Conservation (phyloP, 1,140 invertebrate species). For the Drosophila kanapiae region DNA sequence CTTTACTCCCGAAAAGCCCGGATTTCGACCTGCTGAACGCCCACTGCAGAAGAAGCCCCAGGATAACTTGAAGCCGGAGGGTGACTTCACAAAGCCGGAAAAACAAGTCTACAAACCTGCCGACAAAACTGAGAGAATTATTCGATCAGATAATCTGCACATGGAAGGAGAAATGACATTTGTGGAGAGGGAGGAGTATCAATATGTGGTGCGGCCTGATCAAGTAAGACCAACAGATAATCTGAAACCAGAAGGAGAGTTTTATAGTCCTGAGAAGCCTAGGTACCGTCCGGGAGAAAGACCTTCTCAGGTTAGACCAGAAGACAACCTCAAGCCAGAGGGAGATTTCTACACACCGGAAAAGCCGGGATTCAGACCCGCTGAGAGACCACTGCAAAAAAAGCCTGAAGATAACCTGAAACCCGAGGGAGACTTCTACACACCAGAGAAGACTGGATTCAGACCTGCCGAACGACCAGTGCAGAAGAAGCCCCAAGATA, state of each 20-base stretch:
- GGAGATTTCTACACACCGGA: constrained; percentile 86
- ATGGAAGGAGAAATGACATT: constrained; percentile 86
- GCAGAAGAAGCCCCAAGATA: constrained; percentile 87
- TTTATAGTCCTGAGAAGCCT: constrained; percentile 85
- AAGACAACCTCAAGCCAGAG: constrained; percentile 89
- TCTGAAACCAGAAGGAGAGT: constrained; percentile 87
- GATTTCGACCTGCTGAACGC: constrained; percentile 69
- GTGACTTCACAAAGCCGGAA: constrained; percentile 83
- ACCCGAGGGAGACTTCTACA: constrained; percentile 86
- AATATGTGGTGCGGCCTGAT: constrained; percentile 86
- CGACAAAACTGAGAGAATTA: constrained; percentile 80
- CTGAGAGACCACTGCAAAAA: constrained; percentile 61
- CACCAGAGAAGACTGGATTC: constrained; percentile 85
- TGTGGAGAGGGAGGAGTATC: constrained; percentile 85
- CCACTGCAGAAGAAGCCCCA: constrained; percentile 80
- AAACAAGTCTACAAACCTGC: constrained; percentile 69
- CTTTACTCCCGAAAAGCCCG: constrained; percentile 61
- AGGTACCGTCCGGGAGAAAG: constrained; percentile 86
- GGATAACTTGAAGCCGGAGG: constrained; percentile 87
- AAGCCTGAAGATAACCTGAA: constrained; percentile 83
- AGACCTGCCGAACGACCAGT: constrained; percentile 86
- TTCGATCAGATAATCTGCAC: constrained; percentile 86
- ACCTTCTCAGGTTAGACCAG: constrained; percentile 84
- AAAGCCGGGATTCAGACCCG: constrained; percentile 81
- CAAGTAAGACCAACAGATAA: constrained; percentile 88